A percentile compares a stretch with the other conserved stretches of the same genome.
Conservation (phyloP, 2,797 vertebrate species). For the Pristis pectinata region DNA sequence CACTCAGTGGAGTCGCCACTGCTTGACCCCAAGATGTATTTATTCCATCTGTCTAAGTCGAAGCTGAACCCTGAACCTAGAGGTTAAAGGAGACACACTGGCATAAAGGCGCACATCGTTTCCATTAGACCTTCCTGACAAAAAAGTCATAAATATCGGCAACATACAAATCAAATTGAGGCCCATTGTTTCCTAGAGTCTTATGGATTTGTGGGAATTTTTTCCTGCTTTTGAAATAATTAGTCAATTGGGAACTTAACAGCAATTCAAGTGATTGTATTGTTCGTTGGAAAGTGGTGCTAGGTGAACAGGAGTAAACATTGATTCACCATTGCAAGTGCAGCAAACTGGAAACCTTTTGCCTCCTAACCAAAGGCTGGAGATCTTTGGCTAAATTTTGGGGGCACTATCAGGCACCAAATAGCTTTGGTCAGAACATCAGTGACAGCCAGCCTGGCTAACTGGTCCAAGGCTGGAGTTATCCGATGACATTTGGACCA, state of each 20-base stretch:
- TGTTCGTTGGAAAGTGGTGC: background rate
- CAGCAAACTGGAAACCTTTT: background rate
- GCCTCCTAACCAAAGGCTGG: background rate
- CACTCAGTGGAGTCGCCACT: background rate
- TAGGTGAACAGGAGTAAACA: background rate
- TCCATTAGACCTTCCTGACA: background rate
- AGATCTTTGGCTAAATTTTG: background rate
- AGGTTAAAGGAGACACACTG: conserved; percentile 17
- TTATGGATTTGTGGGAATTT: background rate
- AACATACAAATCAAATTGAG: conserved; percentile 7
- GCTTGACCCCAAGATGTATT: background rate
- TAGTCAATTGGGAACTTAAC: background rate
- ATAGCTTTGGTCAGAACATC: too few species aligned
- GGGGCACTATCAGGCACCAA: background rate
- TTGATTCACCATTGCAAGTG: background rate
- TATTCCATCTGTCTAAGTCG: background rate
- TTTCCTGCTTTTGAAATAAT: background rate
- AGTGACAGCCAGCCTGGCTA: background rate
- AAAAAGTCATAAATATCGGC: background rate
- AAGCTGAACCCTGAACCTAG: conserved; percentile 22
- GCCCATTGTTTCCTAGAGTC: background rate
- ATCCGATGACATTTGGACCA: background rate
- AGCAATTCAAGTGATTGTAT: background rate
- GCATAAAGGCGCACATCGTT: background rate
- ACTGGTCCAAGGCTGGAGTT: background rate